Conservation (phyloP, 2,888 invertebrate genomes). For the Nomada fucata region DNA sequence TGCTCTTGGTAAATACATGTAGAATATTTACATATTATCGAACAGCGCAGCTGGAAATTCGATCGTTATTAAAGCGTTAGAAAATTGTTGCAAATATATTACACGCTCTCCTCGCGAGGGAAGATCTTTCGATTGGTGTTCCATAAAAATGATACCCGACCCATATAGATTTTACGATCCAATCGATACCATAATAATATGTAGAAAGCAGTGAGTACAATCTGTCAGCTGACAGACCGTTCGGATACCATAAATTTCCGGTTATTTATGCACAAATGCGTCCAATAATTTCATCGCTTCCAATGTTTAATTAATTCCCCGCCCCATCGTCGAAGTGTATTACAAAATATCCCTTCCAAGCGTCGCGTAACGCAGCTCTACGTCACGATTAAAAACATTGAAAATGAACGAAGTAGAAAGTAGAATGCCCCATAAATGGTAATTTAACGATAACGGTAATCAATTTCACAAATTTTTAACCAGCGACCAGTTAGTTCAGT, state of each 20-base stretch:
- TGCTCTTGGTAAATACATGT: not conserved
- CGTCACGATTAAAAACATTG: not conserved
- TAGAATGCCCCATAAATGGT: not conserved
- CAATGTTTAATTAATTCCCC: conserved; percentile 6
- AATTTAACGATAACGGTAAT: not conserved
- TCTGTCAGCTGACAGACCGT: conserved; percentile 6
- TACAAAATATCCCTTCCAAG: not conserved
- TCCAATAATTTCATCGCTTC: not conserved
- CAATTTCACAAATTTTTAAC: too few species aligned
- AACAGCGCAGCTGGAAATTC: not conserved
- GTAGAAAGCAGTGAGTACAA: not conserved
- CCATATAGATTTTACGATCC: not conserved
- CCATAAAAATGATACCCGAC: not conserved
- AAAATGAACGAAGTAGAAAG: not conserved
- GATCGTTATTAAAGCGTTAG: not conserved
- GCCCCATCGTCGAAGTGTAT: not conserved
- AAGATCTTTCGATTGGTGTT: not conserved
- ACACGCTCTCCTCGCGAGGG: not conserved
- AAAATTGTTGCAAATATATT: not conserved
- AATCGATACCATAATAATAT: not conserved
- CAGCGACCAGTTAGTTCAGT: not conserved
- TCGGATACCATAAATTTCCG: conserved; percentile 9
- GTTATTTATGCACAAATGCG: conserved; percentile 5
- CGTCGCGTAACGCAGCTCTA: not conserved
- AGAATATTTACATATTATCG: not conserved